phyloP scores from a whole-genome alignment of 2,797 vertebrate species.

The Cygnus olor region DNA sequence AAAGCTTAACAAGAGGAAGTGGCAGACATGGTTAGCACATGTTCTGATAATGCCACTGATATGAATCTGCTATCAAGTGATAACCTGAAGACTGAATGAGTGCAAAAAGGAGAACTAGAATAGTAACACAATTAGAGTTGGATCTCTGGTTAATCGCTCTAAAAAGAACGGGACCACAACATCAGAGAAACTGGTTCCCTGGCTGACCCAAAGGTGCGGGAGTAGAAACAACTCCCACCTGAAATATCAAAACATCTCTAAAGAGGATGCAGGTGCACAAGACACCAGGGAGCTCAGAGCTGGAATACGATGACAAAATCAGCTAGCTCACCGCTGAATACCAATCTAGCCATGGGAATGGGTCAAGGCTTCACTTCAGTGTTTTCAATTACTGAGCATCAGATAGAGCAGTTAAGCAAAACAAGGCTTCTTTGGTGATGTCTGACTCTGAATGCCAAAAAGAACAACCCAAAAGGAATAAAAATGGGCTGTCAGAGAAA shows the following conservation, averaged over 20 bases:
- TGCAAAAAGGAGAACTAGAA: neutral
- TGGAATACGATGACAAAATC: conserved; percentile 73
- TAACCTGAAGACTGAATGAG: neutral
- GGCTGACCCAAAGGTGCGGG: neutral
- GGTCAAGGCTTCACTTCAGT: conserved; percentile 68
- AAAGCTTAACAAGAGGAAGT: neutral
- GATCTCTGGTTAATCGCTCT: neutral
- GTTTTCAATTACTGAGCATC: conserved; percentile 78
- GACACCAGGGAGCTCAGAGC: conserved; percentile 69
- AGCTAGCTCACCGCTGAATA: conserved; percentile 72
- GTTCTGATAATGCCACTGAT: neutral
- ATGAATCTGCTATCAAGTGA: neutral
- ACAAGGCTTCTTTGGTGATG: conserved; percentile 41
- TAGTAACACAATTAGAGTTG: neutral
- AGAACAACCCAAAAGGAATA: conserved; percentile 78
- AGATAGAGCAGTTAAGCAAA: conserved; percentile 74
- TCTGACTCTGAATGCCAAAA: conserved; percentile 18
- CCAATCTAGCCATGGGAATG: conserved; percentile 79
- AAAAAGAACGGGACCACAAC: neutral
- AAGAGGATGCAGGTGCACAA: conserved; percentile 79
- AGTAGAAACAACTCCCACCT: neutral
- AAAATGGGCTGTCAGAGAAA: conserved; percentile 51
- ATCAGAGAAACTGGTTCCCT: neutral
- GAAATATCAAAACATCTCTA: conserved; percentile 70
- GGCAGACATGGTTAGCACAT: neutral